Evolutionary conservation across 1,140 invertebrate genomes (phyloP).

Genomic region (Brachionus sp.): DNA sequence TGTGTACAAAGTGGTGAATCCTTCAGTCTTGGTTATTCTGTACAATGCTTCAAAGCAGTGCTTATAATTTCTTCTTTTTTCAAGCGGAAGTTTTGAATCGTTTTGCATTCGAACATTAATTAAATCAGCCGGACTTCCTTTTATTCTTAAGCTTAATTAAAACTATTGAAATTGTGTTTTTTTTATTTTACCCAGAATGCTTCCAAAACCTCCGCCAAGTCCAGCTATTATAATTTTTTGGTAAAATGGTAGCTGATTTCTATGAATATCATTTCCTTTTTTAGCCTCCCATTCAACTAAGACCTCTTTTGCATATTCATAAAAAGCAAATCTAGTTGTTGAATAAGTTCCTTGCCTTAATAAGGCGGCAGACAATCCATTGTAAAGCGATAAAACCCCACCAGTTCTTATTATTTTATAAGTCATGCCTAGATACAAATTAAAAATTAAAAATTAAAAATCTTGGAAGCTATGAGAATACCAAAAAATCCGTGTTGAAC

Average conservation of each 20-base stretch:
- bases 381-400: slow-evolving; percentile 85
- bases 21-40: slow-evolving; percentile 77
- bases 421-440: background rate
- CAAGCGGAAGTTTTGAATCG: slow-evolving; percentile 85
- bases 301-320: slow-evolving; percentile 66
- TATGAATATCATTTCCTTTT: background rate
- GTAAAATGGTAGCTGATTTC: slow-evolving; percentile 64
- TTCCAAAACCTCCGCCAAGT: slow-evolving; percentile 78
- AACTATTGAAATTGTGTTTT: background rate
- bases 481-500: slow-evolving; percentile 62
- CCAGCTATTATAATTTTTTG: slow-evolving; percentile 76
- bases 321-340: slow-evolving; percentile 91
- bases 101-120: slow-evolving; percentile 99
- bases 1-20: slow-evolving; percentile 73
- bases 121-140: slow-evolving; percentile 82
- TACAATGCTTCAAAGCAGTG: slow-evolving; percentile 88
- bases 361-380: slow-evolving; percentile 90
- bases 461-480: slow-evolving; percentile 64
- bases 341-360: slow-evolving; percentile 90
- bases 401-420: background rate
- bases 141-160: background rate
- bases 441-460: slow-evolving; percentile 62
- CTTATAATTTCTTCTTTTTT: slow-evolving; percentile 90
- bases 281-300: slow-evolving; percentile 49
- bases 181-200: slow-evolving; percentile 70